Conservation (phyloP, 2,113 vertebrate species). For the Albula glossodonta region DNA sequence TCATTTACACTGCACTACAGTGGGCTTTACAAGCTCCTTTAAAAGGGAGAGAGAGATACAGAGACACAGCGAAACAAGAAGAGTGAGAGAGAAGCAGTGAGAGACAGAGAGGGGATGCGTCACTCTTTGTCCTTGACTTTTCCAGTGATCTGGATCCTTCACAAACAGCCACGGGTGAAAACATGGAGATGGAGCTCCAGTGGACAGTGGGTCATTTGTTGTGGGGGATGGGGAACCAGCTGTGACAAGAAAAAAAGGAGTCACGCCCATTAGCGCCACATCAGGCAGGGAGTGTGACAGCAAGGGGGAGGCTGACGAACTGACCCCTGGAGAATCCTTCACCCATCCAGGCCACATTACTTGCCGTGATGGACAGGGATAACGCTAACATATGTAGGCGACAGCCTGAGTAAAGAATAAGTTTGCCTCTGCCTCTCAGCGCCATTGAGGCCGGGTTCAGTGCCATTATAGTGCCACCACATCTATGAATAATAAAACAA, state of each 20-base stretch:
- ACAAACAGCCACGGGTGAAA: background rate
- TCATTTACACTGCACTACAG: background rate
- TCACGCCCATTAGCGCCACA: background rate
- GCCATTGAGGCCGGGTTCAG: background rate
- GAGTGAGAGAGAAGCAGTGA: background rate
- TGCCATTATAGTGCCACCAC: background rate
- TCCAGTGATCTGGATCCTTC: background rate
- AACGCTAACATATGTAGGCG: background rate
- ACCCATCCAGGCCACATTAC: background rate
- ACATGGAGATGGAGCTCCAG: background rate
- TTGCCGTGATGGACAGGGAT: background rate
- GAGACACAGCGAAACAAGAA: background rate
- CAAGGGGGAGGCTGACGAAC: background rate
- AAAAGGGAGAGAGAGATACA: background rate
- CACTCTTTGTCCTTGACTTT: background rate
- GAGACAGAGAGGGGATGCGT: background rate
- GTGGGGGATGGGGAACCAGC: background rate
- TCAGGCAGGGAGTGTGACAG: background rate
- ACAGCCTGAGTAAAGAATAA: background rate
- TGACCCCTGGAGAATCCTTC: background rate
- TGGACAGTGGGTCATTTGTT: background rate
- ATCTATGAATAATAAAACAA: slow-evolving; percentile 16
- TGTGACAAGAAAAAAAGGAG: background rate
- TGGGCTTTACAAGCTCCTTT: background rate
- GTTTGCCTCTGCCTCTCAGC: background rate